Base-by-base conservation (phyloP, 2,888 invertebrate genomes). In the Saturnia pavonia region DNA sequence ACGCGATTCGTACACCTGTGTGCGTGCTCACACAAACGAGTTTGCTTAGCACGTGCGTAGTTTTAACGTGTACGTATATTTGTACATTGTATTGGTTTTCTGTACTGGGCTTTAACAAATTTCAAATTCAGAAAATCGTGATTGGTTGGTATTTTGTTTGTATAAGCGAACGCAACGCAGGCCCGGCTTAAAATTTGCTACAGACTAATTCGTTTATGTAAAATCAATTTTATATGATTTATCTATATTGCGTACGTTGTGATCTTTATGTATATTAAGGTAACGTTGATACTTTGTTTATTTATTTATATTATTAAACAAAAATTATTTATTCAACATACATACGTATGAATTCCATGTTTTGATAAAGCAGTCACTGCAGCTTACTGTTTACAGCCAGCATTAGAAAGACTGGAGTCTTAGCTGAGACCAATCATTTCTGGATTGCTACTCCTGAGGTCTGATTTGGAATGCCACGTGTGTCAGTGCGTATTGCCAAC, bases 101-200 rank as follows among this genome's bases (percentile, higher is more conserved):
- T 91, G 91, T 91, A 90, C 88, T 83, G 87, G 88, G 90, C 88
- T 91, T 91, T 87, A 92, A 91, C 91, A 92, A 93, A 92, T 92
- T 93, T 93, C 90, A 92, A 92, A 92, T 92, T 94, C 92, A 91
- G 91, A 92, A 94, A 92, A 90, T 92, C 89, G 90, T 91, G 92
- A 93, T 92, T 92, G 93, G 92, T 88, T 84, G 85, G 86, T 88
- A 91, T 92, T 91, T 91, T 92, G 92, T 93, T 93, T 92, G 92
- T 83, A 87, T 88, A 91, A 90, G 85, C 88, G 85, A 77, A 88
- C 89, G 86, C 88, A 84, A 83, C 80, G 82, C 78, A 77, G 78
- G 80, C 77, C 75, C 76, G 80, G 88, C 84, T 88, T 88, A 87
- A 89, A 89, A 88, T 89, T 86, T 82, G 84, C 85, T 84, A 82